Conservation (phyloP, 2,797 vertebrate species). For the Helarctos malayanus region DNA sequence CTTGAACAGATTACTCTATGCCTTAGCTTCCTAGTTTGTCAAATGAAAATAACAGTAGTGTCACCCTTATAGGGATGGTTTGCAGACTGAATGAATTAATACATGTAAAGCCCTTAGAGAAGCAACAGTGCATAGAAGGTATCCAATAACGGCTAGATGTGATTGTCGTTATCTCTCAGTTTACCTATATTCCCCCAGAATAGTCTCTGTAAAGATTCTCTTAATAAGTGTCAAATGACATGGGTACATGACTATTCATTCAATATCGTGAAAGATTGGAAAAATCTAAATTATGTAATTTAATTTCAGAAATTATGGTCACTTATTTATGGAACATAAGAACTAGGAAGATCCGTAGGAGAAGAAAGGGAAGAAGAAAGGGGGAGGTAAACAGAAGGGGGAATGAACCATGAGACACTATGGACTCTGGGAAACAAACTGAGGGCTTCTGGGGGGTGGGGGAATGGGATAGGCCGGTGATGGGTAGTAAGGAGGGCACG, state of each 20-base stretch:
- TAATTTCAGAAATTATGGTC: background rate
- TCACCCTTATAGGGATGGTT: background rate
- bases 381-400: no score
- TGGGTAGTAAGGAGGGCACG: no score
- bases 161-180: background rate
- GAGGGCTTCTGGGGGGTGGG: no score
- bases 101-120: conserved; percentile 8
- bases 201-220: conserved; percentile 12
- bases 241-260: background rate
- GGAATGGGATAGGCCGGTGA: no score
- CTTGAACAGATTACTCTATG: background rate
- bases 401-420: no score
- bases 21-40: background rate
- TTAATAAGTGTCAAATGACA: background rate
- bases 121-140: background rate
- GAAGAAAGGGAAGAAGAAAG: no score
- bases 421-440: no score
- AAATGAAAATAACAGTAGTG: background rate
- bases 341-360: no score
- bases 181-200: conserved; percentile 24
- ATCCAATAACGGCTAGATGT: background rate
- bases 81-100: conserved; percentile 11
- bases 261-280: background rate
- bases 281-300: conserved; percentile 52
- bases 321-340: no score